These are phyloP conservation scores for Mamestra brassicae DNA, from an alignment of 2,888 invertebrate species.

Conservation along the genomic window DNA sequence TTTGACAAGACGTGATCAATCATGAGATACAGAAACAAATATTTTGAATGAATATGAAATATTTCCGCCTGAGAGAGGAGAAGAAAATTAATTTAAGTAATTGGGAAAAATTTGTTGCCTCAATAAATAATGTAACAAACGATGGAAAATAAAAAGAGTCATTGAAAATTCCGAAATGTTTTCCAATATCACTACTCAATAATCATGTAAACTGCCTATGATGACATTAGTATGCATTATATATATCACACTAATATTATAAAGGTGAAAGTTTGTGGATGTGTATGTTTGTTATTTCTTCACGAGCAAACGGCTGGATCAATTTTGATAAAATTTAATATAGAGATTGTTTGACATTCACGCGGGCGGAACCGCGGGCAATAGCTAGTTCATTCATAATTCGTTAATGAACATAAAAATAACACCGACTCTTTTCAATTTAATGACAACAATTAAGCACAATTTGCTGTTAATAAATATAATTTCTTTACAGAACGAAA, in stretches of 20 bases:
- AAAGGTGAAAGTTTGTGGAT: no score
- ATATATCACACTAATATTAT: no score
- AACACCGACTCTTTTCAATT: neutral
- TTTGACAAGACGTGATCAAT: conserved; percentile 44
- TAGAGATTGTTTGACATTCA: no score
- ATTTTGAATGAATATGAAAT: conserved; percentile 22
- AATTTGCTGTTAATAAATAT: neutral
- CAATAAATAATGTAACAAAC: conserved; percentile 8
- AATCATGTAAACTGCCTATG: no score
- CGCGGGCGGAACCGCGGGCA: no score
- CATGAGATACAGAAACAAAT: conserved; percentile 13
- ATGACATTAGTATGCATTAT: no score
- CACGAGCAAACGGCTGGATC: no score
- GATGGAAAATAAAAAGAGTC: neutral
- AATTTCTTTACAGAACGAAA: conserved; percentile 27
- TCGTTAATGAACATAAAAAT: neutral
- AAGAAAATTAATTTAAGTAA: conserved; percentile 1
- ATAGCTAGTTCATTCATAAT: no score
- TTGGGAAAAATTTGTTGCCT: neutral
- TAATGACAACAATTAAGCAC: neutral
- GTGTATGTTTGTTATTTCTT: no score
- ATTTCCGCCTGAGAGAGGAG: conserved; percentile 7
- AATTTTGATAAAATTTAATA: no score
- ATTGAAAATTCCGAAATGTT: neutral
- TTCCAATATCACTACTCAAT: no score